Percentiles rank a stretch among this genome's conserved stretches.
phyloP scores from a whole-genome alignment of 1,140 invertebrate species.

The Drosophila sp. region DNA sequence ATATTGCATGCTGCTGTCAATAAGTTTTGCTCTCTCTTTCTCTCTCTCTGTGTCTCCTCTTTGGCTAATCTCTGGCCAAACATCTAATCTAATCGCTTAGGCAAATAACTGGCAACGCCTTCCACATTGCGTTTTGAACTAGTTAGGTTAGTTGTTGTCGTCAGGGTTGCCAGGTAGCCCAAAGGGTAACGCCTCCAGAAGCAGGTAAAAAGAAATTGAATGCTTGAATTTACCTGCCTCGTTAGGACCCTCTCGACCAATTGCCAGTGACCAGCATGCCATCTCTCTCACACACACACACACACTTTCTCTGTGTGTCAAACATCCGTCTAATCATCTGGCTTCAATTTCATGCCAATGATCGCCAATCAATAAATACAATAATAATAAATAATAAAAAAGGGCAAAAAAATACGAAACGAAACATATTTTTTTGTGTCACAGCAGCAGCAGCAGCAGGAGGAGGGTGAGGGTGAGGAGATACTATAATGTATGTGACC shows the following conservation, averaged over 20 bases:
- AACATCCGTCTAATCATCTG: constrained; percentile 53
- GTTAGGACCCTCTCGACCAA: background rate
- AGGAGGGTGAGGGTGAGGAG: background rate
- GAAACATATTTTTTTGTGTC: constrained; percentile 59
- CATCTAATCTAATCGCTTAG: constrained; percentile 73
- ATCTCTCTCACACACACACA: background rate
- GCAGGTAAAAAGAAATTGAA: background rate
- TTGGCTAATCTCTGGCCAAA: constrained; percentile 40
- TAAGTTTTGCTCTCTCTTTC: constrained; percentile 52
- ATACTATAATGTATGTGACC: constrained; percentile 23
- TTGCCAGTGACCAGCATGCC: background rate
- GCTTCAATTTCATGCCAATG: constrained; percentile 64
- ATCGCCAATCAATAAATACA: constrained; percentile 74
- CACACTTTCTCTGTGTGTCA: background rate
- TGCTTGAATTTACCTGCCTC: constrained; percentile 22
- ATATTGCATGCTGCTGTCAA: constrained; percentile 75
- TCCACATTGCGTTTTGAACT: background rate
- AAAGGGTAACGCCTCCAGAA: background rate
- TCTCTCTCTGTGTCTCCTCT: background rate
- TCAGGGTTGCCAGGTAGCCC: constrained; percentile 8
- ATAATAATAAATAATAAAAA: constrained; percentile 46
- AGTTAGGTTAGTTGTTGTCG: background rate
- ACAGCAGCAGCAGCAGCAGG: background rate
- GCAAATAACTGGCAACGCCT: constrained; percentile 67
- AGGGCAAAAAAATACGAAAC: constrained; percentile 29